Percentiles rank a stretch among this genome's conserved stretches.
These are phyloP conservation scores for Leptocoma aspasia DNA, from an alignment of 2,113 vertebrate genomes.

Conservation along the genomic window DNA sequence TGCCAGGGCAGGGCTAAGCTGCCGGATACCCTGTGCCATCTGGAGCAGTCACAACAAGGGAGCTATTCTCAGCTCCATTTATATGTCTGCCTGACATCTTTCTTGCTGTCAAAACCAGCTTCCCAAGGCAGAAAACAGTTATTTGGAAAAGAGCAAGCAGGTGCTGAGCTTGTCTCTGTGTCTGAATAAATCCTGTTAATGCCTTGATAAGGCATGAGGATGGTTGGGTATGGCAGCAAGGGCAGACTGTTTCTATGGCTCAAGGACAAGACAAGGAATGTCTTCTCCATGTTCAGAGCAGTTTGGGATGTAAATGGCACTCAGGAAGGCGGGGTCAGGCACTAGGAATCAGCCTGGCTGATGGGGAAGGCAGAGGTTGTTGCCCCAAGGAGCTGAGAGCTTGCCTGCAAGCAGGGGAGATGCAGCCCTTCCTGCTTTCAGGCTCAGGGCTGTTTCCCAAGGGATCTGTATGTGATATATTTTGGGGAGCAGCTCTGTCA, in stretches of 20 bases:
- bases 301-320: neutral
- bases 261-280: neutral
- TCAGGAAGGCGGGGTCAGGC: neutral
- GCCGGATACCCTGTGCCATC: neutral
- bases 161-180: neutral
- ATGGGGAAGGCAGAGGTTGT: neutral
- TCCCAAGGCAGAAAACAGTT: conserved; percentile 36
- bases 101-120: conserved; percentile 33
- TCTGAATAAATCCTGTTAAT: conserved; percentile 6
- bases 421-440: neutral
- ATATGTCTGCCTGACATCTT: conserved; percentile 1
- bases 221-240: neutral
- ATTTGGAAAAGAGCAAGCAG: conserved; percentile 51
- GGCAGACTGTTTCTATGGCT: neutral
- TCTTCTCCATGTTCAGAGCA: neutral
- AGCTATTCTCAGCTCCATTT: conserved; percentile 39
- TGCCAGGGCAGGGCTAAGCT: neutral
- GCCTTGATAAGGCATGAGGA: neutral
- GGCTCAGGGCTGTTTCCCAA: neutral
- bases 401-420: neutral
- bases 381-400: neutral
- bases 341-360: neutral
- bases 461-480: neutral
- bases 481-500: fast-evolving
- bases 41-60: neutral